A percentile compares a stretch with the other conserved stretches of the same genome.
phyloP scores from a whole-genome alignment of 2,797 vertebrate genomes.

The Morelia viridis region DNA sequence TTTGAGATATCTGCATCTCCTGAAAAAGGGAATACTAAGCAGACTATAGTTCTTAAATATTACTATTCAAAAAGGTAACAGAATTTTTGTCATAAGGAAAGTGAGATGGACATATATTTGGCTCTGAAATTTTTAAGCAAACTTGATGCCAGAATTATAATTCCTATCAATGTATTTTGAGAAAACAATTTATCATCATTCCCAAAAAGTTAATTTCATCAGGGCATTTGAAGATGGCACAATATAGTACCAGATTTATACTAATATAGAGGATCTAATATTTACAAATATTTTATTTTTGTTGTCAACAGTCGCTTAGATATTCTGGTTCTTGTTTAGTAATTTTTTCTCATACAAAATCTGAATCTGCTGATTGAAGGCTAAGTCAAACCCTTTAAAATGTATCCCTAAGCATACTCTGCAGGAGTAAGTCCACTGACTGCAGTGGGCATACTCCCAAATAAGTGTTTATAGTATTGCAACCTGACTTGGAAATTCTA shows the following conservation, averaged over 20 bases:
- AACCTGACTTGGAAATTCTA: background rate
- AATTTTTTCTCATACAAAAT: background rate
- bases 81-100: background rate
- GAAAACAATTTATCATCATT: background rate
- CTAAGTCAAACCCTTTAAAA: background rate
- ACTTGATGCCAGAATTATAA: background rate
- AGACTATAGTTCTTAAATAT: background rate
- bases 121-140: background rate
- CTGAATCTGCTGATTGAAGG: background rate
- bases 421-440: background rate
- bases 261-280: background rate
- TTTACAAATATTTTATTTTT: background rate
- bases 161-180: background rate
- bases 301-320: background rate
- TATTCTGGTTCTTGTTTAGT: background rate
- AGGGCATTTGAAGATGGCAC: background rate
- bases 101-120: background rate
- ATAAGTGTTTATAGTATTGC: background rate
- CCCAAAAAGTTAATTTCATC: background rate
- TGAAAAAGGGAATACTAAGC: background rate
- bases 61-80: slow-evolving; percentile 8
- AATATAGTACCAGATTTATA: background rate
- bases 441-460: background rate
- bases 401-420: background rate
- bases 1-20: slow-evolving; percentile 18